A percentile compares a stretch with the other conserved stretches of the same genome.
These are phyloP conservation scores for Canis aureus DNA, from an alignment of 2,113 vertebrate genomes.

Conservation along the genomic window DNA sequence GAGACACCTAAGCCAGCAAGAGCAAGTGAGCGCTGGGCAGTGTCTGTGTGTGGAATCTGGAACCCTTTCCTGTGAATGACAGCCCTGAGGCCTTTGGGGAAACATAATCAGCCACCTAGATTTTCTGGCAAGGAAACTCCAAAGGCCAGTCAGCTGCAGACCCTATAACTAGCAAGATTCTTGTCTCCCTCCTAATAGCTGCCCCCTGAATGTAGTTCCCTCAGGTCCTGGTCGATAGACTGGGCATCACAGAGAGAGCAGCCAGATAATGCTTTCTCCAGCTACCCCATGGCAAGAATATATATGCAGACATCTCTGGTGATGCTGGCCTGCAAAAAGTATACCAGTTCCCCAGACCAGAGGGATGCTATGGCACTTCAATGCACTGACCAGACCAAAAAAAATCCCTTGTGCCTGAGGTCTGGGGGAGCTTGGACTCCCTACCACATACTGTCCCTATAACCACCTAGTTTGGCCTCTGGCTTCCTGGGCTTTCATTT, in stretches of 20 bases:
- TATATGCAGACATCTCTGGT: neutral
- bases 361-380: neutral
- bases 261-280: neutral
- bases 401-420: neutral
- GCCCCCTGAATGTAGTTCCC: neutral
- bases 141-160: neutral
- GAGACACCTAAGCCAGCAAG: neutral
- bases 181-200: neutral
- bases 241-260: neutral
- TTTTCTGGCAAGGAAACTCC: neutral
- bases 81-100: neutral
- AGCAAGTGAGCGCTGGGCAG: neutral
- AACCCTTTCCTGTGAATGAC: neutral
- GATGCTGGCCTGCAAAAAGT: neutral
- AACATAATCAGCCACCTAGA: neutral
- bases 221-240: neutral
- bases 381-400: neutral
- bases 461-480: neutral
- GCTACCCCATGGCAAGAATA: neutral
- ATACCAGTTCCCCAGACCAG: neutral
- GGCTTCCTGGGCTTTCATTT: conserved; percentile 21
- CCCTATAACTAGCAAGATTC: neutral
- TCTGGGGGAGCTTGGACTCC: neutral
- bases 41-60: neutral
- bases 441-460: neutral